Percentiles rank a stretch among this genome's conserved stretches.
These are phyloP conservation scores for Pyxicephalus adspersus DNA, from an alignment of 2,113 vertebrate species.

Conservation along the genomic window DNA sequence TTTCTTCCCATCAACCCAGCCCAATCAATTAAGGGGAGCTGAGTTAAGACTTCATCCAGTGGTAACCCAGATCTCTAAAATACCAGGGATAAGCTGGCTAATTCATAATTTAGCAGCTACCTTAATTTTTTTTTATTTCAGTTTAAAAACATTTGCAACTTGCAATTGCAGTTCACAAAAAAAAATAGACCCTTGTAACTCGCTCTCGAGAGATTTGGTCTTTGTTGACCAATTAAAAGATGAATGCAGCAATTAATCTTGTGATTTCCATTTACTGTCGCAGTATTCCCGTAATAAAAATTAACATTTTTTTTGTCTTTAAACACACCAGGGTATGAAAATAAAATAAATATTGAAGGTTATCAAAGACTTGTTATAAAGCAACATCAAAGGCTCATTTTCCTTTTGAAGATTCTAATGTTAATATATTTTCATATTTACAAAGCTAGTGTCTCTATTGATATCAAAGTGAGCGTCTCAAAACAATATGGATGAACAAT, in stretches of 20 bases:
- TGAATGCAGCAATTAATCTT: slow-evolving; percentile 26
- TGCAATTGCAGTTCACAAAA: no score
- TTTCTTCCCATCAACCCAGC: no score
- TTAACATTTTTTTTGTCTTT: slow-evolving; percentile 32
- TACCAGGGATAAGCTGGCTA: no score
- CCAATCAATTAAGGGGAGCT: no score
- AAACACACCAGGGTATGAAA: slow-evolving; percentile 5
- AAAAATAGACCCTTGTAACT: neutral
- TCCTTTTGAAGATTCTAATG: slow-evolving; percentile 62
- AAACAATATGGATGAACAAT: slow-evolving; percentile 61
- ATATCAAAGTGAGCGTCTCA: slow-evolving; percentile 61
- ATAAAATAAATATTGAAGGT: slow-evolving; percentile 23
- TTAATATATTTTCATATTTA: slow-evolving; percentile 60
- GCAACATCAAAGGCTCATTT: slow-evolving; percentile 61
- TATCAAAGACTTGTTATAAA: slow-evolving; percentile 27
- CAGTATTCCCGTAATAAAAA: slow-evolving; percentile 17
- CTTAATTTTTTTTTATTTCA: no score
- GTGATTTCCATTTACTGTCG: neutral
- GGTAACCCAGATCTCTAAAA: no score
- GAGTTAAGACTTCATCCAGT: no score
- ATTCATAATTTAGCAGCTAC: no score
- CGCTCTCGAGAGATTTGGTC: neutral
- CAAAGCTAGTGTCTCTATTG: slow-evolving; percentile 54
- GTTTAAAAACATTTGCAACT: no score
- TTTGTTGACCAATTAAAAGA: slow-evolving; percentile 45